phyloP scores from a whole-genome alignment of 2,888 invertebrate genomes.

The Capitulum mitella region DNA sequence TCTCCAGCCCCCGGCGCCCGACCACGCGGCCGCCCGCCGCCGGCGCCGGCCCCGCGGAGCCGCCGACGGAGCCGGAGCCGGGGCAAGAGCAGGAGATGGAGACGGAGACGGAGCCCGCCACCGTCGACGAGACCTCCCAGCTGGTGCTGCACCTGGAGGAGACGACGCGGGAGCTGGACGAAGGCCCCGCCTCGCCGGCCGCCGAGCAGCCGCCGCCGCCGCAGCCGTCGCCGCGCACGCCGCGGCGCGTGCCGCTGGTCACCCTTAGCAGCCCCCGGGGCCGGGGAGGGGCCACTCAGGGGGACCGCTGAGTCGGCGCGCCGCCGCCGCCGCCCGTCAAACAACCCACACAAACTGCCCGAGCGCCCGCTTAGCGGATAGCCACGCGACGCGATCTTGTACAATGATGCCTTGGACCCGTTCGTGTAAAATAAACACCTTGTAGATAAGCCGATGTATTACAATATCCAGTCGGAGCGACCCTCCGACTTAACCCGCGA shows the following conservation, averaged over 20 bases:
- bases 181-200: neutral
- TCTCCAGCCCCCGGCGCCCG: slow-evolving; percentile 15
- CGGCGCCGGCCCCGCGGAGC: neutral
- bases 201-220: neutral
- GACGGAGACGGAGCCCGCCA: neutral
- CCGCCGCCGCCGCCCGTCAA: too few relatives aligned
- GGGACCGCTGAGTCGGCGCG: too few relatives aligned
- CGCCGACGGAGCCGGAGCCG: neutral
- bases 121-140: neutral
- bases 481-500: too few relatives aligned
- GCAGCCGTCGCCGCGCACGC: slow-evolving; percentile 18
- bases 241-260: slow-evolving; percentile 29
- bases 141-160: slow-evolving; percentile 19
- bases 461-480: neutral
- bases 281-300: neutral
- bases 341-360: too few relatives aligned
- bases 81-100: neutral
- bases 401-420: neutral
- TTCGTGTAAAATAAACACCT: neutral
- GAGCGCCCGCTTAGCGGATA: neutral
- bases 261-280: slow-evolving; percentile 29
- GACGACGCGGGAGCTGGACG: slow-evolving; percentile 18
- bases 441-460: slow-evolving; percentile 23
- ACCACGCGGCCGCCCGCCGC: neutral
- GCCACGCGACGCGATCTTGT: neutral